phyloP scores from a whole-genome alignment of 2,113 vertebrate genomes.

The Sander vitreus region DNA sequence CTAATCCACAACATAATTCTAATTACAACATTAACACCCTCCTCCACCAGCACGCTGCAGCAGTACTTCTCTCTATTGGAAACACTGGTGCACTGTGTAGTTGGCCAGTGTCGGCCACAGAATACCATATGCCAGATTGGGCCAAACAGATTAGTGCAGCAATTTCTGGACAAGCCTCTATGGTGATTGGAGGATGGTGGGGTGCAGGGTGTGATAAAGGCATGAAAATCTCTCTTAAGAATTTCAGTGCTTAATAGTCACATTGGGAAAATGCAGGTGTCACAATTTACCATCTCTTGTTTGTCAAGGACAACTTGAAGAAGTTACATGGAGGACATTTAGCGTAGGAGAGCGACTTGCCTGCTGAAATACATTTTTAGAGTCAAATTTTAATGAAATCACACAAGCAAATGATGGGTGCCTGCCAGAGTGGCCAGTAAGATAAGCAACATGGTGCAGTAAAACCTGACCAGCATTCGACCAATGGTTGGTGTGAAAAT shows the following conservation, averaged over 20 bases:
- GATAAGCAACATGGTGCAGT: not conserved
- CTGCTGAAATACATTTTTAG: no score
- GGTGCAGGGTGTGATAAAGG: slow-evolving; percentile 36
- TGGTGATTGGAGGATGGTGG: slow-evolving; percentile 60
- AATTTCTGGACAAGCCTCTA: slow-evolving; percentile 52
- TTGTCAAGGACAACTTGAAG: not conserved
- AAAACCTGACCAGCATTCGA: not conserved
- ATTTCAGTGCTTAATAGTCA: slow-evolving; percentile 50
- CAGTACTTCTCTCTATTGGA: slow-evolving; percentile 32
- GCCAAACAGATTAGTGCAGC: slow-evolving; percentile 68
- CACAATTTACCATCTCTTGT: not conserved
- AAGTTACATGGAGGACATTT: not conserved
- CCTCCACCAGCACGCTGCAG: slow-evolving; percentile 7
- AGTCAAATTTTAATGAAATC: not conserved
- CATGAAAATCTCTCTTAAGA: slow-evolving; percentile 46
- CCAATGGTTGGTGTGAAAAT: not conserved
- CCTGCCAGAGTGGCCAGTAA: not conserved
- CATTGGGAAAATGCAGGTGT: not conserved
- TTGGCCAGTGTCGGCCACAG: slow-evolving; percentile 20
- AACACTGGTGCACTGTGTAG: slow-evolving; percentile 19
- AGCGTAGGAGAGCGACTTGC: no score
- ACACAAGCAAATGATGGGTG: not conserved
- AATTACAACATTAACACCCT: slow-evolving; percentile 49
- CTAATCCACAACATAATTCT: slow-evolving; percentile 66
- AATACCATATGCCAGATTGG: slow-evolving; percentile 69